A percentile compares a stretch with the other conserved stretches of the same genome.
Evolutionary conservation across 2,797 vertebrate species (phyloP).

Genomic region (Mionectes olivaceus): DNA sequence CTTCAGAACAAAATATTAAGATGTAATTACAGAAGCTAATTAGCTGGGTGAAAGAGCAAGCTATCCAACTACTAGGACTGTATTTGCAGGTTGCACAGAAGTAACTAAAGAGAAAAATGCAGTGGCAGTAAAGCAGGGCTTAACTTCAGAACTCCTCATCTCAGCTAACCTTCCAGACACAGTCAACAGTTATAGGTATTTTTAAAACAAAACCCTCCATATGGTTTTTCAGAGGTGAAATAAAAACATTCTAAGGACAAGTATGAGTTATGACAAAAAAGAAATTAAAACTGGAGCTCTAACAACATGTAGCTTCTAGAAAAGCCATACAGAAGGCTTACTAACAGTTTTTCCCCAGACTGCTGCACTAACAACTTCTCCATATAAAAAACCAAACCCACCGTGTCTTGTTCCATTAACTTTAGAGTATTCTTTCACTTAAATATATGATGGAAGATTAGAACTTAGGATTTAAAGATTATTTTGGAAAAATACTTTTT

Average conservation of each 20-base stretch:
- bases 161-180: background rate
- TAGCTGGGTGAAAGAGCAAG: background rate
- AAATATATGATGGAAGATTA: background rate
- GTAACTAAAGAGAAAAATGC: background rate
- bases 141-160: background rate
- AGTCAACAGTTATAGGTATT: background rate
- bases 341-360: background rate
- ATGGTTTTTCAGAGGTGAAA: background rate
- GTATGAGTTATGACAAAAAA: background rate
- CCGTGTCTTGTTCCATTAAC: background rate
- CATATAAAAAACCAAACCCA: accelerated
- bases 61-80: background rate
- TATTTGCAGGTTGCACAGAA: background rate
- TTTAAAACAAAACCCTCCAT: background rate
- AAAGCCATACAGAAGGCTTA: background rate
- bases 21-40: background rate
- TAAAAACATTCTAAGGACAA: background rate
- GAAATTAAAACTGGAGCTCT: background rate
- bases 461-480: background rate
- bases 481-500: background rate
- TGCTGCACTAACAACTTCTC: background rate
- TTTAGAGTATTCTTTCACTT: background rate
- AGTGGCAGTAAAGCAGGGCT: background rate
- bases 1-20: background rate
- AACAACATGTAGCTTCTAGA: background rate